phyloP scores from a whole-genome alignment of 2,888 invertebrate genomes.

The Megaustenia siamemsis region DNA sequence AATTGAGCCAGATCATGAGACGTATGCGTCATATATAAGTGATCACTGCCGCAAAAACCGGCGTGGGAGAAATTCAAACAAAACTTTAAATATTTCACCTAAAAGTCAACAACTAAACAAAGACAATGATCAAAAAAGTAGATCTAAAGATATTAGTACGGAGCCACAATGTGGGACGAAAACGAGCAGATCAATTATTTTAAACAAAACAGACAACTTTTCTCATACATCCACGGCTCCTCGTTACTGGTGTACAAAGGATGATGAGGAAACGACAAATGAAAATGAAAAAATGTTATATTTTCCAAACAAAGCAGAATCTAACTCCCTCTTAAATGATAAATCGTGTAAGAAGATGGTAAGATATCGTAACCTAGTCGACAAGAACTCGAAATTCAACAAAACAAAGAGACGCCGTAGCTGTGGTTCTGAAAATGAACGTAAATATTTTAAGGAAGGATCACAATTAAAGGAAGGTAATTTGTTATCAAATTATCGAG shows the following conservation, averaged over 20 bases:
- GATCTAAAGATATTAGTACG: neutral
- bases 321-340: neutral
- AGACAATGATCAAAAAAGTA: neutral
- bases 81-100: neutral
- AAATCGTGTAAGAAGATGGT: no score
- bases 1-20: neutral
- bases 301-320: neutral
- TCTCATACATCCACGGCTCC: neutral
- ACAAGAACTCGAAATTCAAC: neutral
- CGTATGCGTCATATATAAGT: conserved; percentile 2
- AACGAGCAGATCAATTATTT: neutral
- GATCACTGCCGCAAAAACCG: conserved; percentile 23
- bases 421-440: neutral
- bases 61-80: neutral
- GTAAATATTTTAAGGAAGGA: neutral
- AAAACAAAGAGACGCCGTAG: neutral
- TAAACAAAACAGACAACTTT: neutral
- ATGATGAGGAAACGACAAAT: neutral
- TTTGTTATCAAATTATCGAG: neutral
- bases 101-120: no score
- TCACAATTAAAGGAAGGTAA: no score
- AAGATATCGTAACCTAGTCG: neutral
- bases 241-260: neutral
- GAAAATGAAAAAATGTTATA: neutral
- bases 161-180: neutral